Conservation (phyloP, 2,797 vertebrate species). For the Xenopus petersii region DNA sequence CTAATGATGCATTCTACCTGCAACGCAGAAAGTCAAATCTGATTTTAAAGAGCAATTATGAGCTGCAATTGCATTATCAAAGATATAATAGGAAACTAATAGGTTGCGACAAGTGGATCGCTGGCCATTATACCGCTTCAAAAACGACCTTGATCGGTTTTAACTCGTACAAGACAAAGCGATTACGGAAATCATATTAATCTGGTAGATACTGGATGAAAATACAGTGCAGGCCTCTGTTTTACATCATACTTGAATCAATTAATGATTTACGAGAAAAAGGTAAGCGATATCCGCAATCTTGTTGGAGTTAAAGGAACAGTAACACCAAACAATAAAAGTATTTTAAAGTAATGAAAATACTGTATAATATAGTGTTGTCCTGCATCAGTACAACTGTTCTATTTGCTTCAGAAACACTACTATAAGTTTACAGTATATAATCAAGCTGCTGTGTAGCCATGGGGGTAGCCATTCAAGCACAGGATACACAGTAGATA, state of each 20-base stretch:
- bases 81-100: constrained; percentile 20
- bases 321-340: too few relatives aligned
- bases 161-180: not conserved
- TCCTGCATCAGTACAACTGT: too few relatives aligned
- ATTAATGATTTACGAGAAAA: too few relatives aligned
- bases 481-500: too few relatives aligned
- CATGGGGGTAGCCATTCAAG: too few relatives aligned
- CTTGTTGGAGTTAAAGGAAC: too few relatives aligned
- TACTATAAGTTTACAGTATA: too few relatives aligned
- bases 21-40: constrained; percentile 12
- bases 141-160: constrained; percentile 18
- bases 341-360: too few relatives aligned
- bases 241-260: not conserved
- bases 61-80: constrained; percentile 19
- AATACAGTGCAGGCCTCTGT: not conserved
- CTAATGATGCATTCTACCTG: constrained; percentile 13
- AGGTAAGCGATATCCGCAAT: too few relatives aligned
- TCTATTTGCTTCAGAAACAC: too few relatives aligned
- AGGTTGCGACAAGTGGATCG: constrained; percentile 19
- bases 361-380: too few relatives aligned
- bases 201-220: not conserved
- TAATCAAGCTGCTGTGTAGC: too few relatives aligned
- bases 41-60: constrained; percentile 34
- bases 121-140: constrained; percentile 2
- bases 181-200: constrained; percentile 1